Evolutionary conservation across 2,113 vertebrate genomes (phyloP), one percentile per base, ranked within the genome.

Genomic region (Suricata suricatta): DNA sequence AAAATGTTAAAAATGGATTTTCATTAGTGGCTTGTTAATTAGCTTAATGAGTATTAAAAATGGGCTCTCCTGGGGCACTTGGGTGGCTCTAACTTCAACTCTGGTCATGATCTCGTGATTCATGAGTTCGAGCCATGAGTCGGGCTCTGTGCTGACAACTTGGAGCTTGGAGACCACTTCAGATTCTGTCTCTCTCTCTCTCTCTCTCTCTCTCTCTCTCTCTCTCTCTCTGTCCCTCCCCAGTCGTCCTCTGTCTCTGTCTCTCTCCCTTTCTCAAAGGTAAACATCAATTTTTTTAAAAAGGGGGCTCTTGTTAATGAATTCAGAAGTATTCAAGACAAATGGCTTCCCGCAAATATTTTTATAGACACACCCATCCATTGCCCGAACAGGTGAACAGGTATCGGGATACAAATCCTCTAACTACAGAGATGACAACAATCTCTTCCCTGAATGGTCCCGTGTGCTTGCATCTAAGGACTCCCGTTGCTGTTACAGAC

Each of bases 11-110:
- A 91, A 97, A 91, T 79, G 63, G 64, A 93, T 93, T 93, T 96
- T 98, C 90, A 89, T 92, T 92, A 96, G 63, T 68, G 63, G 60
- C n/a, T 91, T 86, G 41, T 57, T 93, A 82, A 93, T 96, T 88
- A 88, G 57, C 71, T 71, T 77, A 33, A 60, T 50, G 44, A 92
- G 33, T 44, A 50, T 97, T 81, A 85, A 54, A 93, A 95, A 86
- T 33, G 10, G n/a, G 29, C 5, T 52, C 33, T 60, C 8, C 21
- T 60, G 57, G 57, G 57, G 21, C 57, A 60, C 57, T 21, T 60
- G 57, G 57, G 57, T 60, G 57, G 57, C 57, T 60, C 57, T 17
- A 7, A 60, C 57, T 23, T 60, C 0, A 8, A 21, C 57, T 23
- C 57, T 0, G 57, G 57, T 23, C 57, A 60, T 60, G 57, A 60